phyloP scores from a whole-genome alignment of 2,888 invertebrate genomes.

The Cacoxenus indagator region DNA sequence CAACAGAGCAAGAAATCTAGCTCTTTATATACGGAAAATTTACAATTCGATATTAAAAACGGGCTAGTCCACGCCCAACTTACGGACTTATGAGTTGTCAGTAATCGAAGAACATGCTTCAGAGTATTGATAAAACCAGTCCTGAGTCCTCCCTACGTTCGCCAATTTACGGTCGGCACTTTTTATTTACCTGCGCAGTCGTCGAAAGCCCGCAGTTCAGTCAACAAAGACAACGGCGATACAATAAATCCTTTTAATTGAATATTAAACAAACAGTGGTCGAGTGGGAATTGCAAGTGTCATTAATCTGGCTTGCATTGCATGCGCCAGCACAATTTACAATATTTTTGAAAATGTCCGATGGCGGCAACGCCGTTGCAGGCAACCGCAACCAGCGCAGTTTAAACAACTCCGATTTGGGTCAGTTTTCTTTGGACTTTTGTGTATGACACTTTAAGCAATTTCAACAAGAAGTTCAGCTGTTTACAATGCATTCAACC shows the following conservation, averaged over 20 bases:
- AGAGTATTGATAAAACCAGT: too few species aligned
- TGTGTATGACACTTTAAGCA: neutral
- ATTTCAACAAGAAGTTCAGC: neutral
- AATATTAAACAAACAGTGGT: conserved; percentile 1
- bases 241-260: conserved; percentile 5
- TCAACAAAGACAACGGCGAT: neutral
- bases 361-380: neutral
- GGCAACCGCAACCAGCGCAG: neutral
- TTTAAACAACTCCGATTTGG: neutral
- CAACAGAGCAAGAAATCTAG: too few species aligned
- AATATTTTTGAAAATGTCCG: neutral
- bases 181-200: neutral
- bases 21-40: too few species aligned
- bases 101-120: too few species aligned
- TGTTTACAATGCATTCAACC: too few species aligned
- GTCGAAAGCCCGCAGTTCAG: neutral
- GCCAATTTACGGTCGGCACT: neutral
- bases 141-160: too few species aligned
- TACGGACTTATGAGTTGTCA: too few species aligned
- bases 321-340: neutral
- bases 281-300: neutral
- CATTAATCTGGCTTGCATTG: neutral
- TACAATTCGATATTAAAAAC: too few species aligned
- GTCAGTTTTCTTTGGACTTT: neutral
- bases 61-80: too few species aligned